phyloP scores from a whole-genome alignment of 2,797 vertebrate genomes.

The Brotula barbata region DNA sequence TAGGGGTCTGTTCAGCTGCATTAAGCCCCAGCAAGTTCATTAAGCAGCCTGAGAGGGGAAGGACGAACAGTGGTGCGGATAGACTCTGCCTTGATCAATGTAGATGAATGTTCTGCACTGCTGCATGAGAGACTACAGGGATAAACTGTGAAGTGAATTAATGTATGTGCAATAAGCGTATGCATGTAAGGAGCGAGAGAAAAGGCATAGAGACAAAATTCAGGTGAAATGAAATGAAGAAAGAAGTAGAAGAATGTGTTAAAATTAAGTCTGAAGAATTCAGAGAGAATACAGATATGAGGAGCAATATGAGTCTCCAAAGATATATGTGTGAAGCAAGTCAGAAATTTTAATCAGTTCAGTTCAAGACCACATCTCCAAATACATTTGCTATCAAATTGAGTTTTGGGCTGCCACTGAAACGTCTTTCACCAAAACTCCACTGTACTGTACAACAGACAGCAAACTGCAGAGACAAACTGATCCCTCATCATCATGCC shows the following conservation, averaged over 20 bases:
- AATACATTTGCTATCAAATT: slow-evolving; percentile 45
- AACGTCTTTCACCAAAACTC: slow-evolving; percentile 30
- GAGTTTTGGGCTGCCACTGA: slow-evolving; percentile 19
- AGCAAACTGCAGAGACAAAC: slow-evolving; percentile 38
- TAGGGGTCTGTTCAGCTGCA: slow-evolving; percentile 67
- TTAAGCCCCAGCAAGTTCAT: slow-evolving; percentile 74
- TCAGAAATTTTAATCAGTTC: slow-evolving; percentile 13
- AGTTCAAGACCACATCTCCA: slow-evolving; percentile 1
- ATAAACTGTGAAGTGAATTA: slow-evolving; percentile 44
- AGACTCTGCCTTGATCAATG: slow-evolving; percentile 68
- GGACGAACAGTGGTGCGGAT: slow-evolving; percentile 60
- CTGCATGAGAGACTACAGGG: slow-evolving; percentile 45
- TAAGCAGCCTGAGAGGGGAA: slow-evolving; percentile 69
- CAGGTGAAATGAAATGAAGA: slow-evolving; percentile 2
- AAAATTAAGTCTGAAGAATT: neutral
- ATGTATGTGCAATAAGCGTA: slow-evolving; percentile 38
- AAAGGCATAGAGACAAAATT: neutral
- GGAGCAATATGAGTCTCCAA: slow-evolving; percentile 7
- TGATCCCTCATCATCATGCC: slow-evolving; percentile 49
- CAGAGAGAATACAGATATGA: neutral
- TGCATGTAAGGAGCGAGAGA: slow-evolving; percentile 4
- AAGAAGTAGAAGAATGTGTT: no score
- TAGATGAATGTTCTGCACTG: slow-evolving; percentile 67
- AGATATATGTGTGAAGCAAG: neutral
- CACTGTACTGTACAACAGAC: slow-evolving; percentile 36